These are phyloP conservation scores for Trissoscelio sp. DNA, from an alignment of 2,888 invertebrate species.

Conservation along the genomic window DNA sequence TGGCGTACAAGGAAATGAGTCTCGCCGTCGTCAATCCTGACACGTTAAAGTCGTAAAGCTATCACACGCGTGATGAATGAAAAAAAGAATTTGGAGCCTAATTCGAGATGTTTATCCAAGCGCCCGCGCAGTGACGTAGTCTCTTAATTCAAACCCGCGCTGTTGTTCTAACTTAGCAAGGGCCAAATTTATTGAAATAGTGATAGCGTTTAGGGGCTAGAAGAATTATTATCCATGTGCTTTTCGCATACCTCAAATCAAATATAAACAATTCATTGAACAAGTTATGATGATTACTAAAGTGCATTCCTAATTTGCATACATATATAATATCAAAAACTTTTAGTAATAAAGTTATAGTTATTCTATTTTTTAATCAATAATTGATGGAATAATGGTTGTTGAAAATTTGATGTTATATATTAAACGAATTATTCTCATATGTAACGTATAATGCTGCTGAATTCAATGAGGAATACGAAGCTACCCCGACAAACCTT, in stretches of 20 bases:
- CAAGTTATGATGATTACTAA: too few species aligned
- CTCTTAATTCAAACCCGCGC: constrained; percentile 82
- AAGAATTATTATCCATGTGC: constrained; percentile 66
- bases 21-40: constrained; percentile 67
- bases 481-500: constrained; percentile 75
- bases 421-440: constrained; percentile 36
- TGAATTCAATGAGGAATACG: constrained; percentile 73
- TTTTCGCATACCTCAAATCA: constrained; percentile 46
- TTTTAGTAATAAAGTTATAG: too few species aligned
- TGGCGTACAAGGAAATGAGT: constrained; percentile 61
- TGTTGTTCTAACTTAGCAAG: constrained; percentile 83
- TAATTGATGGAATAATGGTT: too few species aligned
- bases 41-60: constrained; percentile 70
- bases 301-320: too few species aligned
- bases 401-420: neutral
- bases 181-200: constrained; percentile 82
- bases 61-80: constrained; percentile 70
- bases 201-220: constrained; percentile 71
- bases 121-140: constrained; percentile 75
- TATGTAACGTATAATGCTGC: constrained; percentile 48
- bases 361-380: too few species aligned
- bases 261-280: constrained; percentile 45
- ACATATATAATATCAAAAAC: neutral
- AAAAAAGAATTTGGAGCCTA: constrained; percentile 77
- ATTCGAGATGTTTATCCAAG: constrained; percentile 83